A percentile compares a stretch with the other conserved stretches of the same genome.
These are phyloP conservation scores for Eudasyphora cyanicolor DNA, from an alignment of 2,888 invertebrate genomes.

Conservation along the genomic window DNA sequence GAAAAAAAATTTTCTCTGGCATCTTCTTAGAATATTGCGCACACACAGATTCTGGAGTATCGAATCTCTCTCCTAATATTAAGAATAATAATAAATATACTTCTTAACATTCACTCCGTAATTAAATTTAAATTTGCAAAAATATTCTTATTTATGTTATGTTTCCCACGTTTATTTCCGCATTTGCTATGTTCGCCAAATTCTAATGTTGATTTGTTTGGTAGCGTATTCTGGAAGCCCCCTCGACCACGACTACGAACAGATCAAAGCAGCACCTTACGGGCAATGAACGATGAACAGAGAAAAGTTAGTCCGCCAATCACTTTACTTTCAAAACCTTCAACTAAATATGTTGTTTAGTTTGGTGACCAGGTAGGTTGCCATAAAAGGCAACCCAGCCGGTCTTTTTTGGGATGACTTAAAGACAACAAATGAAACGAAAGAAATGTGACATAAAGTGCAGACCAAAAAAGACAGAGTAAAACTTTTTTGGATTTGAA, in stretches of 20 bases:
- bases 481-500: neutral
- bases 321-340: neutral
- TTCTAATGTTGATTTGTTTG: too few species aligned
- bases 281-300: neutral
- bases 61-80: too few species aligned
- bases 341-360: constrained; percentile 25
- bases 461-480: neutral
- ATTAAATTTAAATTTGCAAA: too few species aligned
- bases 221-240: neutral
- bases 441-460: constrained; percentile 32
- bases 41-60: too few species aligned
- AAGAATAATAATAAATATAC: too few species aligned
- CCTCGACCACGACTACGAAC: neutral
- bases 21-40: too few species aligned
- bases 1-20: too few species aligned
- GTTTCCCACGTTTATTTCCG: neutral
- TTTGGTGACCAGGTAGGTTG: neutral
- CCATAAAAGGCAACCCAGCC: constrained; percentile 19
- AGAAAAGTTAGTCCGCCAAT: neutral
- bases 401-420: neutral
- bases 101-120: too few species aligned
- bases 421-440: neutral
- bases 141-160: too few species aligned
- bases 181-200: neutral
- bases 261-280: neutral